Percentiles rank a stretch among this genome's conserved stretches.
Conservation (phyloP, 2,888 invertebrate genomes). For the Dorcus hopei region DNA sequence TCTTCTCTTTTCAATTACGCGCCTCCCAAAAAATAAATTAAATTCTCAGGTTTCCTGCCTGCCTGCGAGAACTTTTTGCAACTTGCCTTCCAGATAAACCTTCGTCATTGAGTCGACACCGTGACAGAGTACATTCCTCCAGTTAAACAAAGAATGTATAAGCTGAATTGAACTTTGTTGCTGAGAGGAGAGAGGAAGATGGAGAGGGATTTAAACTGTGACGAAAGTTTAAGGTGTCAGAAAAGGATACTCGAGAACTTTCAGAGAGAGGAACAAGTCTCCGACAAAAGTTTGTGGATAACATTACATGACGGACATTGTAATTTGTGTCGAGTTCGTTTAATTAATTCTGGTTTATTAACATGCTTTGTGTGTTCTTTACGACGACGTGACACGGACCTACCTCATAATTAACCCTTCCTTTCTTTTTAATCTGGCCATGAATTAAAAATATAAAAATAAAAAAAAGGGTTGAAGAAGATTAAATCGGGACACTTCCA, state of each 20-base stretch:
- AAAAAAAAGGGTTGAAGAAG: no score
- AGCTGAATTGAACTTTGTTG: slow-evolving; percentile 6
- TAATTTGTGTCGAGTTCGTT: slow-evolving; percentile 23
- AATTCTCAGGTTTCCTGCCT: slow-evolving; percentile 16
- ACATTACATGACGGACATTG: slow-evolving; percentile 23
- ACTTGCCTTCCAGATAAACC: slow-evolving; percentile 24
- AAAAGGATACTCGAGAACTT: slow-evolving; percentile 17
- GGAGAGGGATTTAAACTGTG: slow-evolving; percentile 14
- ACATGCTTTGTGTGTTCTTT: neutral
- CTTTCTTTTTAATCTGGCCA: no score
- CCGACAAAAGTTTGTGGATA: slow-evolving; percentile 20
- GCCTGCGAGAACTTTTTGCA: slow-evolving; percentile 22
- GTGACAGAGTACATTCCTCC: slow-evolving; percentile 18
- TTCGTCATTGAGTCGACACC: slow-evolving; percentile 22
- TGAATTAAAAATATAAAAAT: no score
- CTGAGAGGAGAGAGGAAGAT: neutral
- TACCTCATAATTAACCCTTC: no score
- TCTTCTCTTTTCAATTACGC: slow-evolving; percentile 25
- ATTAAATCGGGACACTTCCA: no score
- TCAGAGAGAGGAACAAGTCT: slow-evolving; percentile 17
- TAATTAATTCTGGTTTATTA: slow-evolving; percentile 9
- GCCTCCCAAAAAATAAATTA: slow-evolving; percentile 23
- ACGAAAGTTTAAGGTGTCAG: slow-evolving; percentile 17
- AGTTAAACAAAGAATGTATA: slow-evolving; percentile 17
- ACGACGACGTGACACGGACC: no score